Evolutionary conservation across 2,797 vertebrate species (phyloP), one percentile per base, ranked within the genome.

Genomic region (Clarias fuscus): DNA sequence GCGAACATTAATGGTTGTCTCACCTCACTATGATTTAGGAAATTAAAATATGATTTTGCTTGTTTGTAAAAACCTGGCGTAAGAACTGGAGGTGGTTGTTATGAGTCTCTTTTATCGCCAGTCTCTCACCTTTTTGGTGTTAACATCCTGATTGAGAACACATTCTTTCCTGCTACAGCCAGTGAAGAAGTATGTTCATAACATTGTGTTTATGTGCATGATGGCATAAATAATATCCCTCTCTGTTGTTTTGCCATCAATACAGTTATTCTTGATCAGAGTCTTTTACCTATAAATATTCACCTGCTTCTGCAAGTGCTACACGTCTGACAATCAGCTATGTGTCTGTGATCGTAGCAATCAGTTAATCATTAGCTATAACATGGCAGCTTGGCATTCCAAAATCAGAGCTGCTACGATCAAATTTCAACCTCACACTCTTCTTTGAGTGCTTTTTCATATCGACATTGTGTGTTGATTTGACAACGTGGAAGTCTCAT

Each of bases 301-400:
- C 37, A 37, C n/a, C 73, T 84, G 76, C 40, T 13, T 11, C 7
- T 27, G 58, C 67, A 65, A 59, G 43, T 83, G 84, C 83, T 27
- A 27, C 11, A 53, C 13, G 2, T 40, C 58, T 37, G 22, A 53
- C n/a, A 48, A 40, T 61, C 71, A 40, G n/a, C 13, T 82, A 33
- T 22, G n/a, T 65, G 79, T 65, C 24, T 30, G n/a, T 68, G n/a
- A 56, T 85, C 30, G 48, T 33, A 85, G 81, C 33, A 53, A 58
- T 84, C 27, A 22, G 86, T 87, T 87, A 87, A 87, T 87, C 77
- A 88, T 90, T 90, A 86, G 33, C 86, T 56, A 53, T 84, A 62
- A 48, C 77, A 30, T 4, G 59, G 76, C 83, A 83, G 82, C 81
- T 86, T 7, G 22, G 70, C 81, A 86, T 87, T 76, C 75, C 58